Evolutionary conservation across 2,888 invertebrate genomes (phyloP).

Genomic region (Nematopogon swammerdamellus): DNA sequence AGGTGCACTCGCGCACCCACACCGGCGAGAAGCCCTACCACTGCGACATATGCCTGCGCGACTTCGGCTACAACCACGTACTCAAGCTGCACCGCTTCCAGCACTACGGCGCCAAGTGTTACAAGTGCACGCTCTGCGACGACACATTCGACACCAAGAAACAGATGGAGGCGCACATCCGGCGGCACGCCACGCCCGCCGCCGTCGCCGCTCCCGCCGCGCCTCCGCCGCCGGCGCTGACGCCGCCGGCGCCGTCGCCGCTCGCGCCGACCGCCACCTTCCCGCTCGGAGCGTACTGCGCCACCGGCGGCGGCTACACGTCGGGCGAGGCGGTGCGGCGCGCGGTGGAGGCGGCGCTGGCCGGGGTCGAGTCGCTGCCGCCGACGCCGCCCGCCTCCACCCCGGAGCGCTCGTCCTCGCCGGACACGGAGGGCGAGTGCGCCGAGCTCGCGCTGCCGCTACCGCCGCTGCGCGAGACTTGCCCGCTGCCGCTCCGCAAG

Average conservation of each 20-base stretch:
- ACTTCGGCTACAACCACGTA: conserved; percentile 90
- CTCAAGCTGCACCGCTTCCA: conserved; percentile 85
- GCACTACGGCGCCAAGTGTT: conserved; percentile 88
- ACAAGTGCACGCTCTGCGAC: conserved; percentile 89
- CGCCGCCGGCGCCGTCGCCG: conserved; percentile 35
- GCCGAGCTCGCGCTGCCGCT: conserved; percentile 34
- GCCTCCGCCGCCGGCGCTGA: conserved; percentile 17
- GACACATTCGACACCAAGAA: conserved; percentile 90
- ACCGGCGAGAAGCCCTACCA: conserved; percentile 90
- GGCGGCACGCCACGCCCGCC: conserved; percentile 27
- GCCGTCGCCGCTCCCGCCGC: conserved; percentile 42
- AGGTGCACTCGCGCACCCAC: conserved; percentile 88
- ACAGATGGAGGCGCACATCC: conserved; percentile 85
- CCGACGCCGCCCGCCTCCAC: conserved; percentile 59
- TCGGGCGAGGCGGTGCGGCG: conserved; percentile 41
- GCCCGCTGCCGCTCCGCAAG: conserved; percentile 73
- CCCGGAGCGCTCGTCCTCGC: conserved; percentile 48
- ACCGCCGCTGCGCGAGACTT: conserved; percentile 38
- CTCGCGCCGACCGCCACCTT: conserved; percentile 20
- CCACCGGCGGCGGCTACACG: conserved; percentile 17
- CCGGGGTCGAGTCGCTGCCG: conserved; percentile 34
- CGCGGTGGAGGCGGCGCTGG: conserved; percentile 37
- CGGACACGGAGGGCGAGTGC: conserved; percentile 29
- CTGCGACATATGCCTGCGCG: conserved; percentile 87
- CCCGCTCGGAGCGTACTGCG: conserved; percentile 17